phyloP scores from a whole-genome alignment of 2,888 invertebrate genomes.

The Amblyjoppa fuscipennis region DNA sequence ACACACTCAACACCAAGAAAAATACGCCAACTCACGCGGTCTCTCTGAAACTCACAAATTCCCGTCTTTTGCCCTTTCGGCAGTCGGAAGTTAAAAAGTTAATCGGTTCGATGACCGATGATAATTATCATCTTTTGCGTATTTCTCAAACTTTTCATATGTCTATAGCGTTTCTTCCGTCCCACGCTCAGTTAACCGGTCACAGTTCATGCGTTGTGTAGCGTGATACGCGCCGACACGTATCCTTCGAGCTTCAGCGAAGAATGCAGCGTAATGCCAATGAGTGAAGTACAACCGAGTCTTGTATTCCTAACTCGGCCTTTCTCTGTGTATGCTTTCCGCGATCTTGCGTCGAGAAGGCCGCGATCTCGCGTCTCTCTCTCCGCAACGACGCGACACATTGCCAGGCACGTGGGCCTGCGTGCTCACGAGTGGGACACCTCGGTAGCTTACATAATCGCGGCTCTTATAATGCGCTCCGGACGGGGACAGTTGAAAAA shows the following conservation, averaged over 20 bases:
- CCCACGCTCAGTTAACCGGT: neutral
- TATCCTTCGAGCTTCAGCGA: neutral
- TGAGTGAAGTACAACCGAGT: neutral
- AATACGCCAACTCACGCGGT: no score
- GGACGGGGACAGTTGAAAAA: slow-evolving; percentile 39
- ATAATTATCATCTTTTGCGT: neutral
- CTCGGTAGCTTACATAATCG: slow-evolving; percentile 29
- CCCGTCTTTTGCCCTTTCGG: no score
- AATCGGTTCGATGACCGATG: no score
- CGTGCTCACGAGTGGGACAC: slow-evolving; percentile 1
- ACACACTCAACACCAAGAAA: no score
- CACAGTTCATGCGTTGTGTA: neutral
- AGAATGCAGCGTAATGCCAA: slow-evolving; percentile 25
- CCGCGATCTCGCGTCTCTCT: neutral
- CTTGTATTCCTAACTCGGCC: neutral
- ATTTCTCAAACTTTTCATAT: neutral
- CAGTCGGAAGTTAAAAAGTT: no score
- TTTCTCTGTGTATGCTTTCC: neutral
- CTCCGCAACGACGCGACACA: neutral
- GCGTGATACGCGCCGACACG: neutral
- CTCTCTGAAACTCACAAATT: no score
- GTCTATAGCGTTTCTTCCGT: neutral
- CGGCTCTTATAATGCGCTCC: slow-evolving; percentile 17
- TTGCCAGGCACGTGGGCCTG: slow-evolving; percentile 32
- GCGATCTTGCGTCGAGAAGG: slow-evolving; percentile 4